These are phyloP conservation scores for Philereme vetulata DNA, from an alignment of 2,888 invertebrate species.

Conservation along the genomic window DNA sequence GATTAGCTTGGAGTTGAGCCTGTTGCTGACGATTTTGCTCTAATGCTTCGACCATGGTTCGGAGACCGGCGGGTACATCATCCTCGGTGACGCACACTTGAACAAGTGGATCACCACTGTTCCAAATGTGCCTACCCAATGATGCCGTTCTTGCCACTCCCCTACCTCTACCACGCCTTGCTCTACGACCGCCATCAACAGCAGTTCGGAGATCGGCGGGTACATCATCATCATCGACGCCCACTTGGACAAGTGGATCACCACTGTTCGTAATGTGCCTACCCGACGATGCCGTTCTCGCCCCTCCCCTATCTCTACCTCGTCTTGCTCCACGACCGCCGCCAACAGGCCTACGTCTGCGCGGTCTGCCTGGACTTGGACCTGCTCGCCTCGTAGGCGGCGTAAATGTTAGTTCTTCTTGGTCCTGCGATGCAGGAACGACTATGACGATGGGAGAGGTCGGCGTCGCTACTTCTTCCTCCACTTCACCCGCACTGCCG, in stretches of 20 bases:
- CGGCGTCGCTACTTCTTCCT: neutral
- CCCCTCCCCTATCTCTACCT: neutral
- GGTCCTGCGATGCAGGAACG: neutral
- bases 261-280: no score
- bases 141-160: neutral
- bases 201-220: neutral
- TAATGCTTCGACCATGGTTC: neutral
- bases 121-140: constrained; percentile 1
- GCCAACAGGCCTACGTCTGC: neutral
- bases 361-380: neutral
- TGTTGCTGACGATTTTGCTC: neutral
- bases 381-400: constrained; percentile 1
- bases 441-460: neutral
- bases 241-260: no score
- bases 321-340: neutral
- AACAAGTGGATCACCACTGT: neutral
- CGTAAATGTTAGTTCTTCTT: neutral
- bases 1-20: neutral
- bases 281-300: neutral
- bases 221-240: no score
- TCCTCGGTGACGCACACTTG: neutral
- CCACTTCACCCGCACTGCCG: no score
- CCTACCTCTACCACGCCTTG: neutral
- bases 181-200: neutral
- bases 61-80: neutral